Conservation (phyloP, 2,113 vertebrate genomes). For the Phocoena phocoena region DNA sequence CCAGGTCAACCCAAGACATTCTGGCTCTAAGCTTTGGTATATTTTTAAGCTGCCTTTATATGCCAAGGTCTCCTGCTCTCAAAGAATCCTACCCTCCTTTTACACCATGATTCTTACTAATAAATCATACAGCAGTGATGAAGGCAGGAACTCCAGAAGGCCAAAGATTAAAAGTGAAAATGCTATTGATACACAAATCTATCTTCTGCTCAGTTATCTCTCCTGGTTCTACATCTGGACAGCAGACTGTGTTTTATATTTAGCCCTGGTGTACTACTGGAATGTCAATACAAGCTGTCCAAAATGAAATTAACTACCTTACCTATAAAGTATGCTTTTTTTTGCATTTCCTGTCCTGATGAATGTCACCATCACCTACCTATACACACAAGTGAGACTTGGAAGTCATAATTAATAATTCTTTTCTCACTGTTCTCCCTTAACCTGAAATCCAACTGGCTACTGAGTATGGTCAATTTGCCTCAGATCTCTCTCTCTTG, state of each 20-base stretch:
- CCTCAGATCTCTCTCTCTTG: background rate
- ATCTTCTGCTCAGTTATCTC: background rate
- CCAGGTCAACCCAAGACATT: background rate
- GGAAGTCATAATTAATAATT: background rate
- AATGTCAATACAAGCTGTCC: background rate
- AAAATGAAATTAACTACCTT: constrained; percentile 14
- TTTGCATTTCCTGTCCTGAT: background rate
- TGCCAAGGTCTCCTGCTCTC: background rate
- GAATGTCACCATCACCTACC: background rate
- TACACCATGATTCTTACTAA: background rate
- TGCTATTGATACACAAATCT: background rate
- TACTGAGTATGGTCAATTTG: background rate
- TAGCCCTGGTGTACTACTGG: background rate
- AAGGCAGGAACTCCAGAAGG: background rate
- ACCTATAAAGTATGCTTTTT: background rate
- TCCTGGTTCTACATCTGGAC: background rate
- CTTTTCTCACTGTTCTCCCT: background rate
- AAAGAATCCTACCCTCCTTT: background rate
- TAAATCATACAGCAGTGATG: background rate
- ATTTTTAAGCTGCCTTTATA: constrained; percentile 17
- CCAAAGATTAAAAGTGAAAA: background rate
- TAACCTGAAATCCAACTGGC: background rate
- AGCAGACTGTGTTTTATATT: constrained; percentile 9
- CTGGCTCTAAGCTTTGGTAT: background rate
- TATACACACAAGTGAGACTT: background rate